A percentile compares a stretch with the other conserved stretches of the same genome.
Conservation (phyloP, 2,797 vertebrate species). For the Paguma larvata region DNA sequence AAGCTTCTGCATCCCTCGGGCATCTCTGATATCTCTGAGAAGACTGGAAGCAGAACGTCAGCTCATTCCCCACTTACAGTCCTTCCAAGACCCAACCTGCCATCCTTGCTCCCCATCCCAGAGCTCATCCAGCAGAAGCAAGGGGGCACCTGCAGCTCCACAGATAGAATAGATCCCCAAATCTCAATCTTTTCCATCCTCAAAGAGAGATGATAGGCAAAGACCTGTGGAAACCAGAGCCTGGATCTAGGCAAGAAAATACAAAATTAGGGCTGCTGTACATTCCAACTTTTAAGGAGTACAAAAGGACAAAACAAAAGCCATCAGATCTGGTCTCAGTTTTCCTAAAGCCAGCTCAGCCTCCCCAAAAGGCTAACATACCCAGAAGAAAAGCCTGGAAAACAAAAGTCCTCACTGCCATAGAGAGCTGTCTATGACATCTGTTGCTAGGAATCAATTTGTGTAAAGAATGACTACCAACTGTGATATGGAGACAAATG, state of each 20-base stretch:
- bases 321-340: background rate
- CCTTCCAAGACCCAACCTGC: constrained; percentile 77
- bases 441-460: background rate
- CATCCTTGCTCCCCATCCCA: constrained; percentile 88
- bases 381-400: background rate
- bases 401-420: background rate
- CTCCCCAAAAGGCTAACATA: background rate
- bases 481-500: background rate
- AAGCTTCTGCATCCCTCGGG: constrained; percentile 90
- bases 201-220: background rate
- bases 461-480: constrained; percentile 14
- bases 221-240: background rate
- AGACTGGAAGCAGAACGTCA: constrained; percentile 66
- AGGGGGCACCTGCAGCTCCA: constrained; percentile 91
- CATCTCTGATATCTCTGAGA: constrained; percentile 78
- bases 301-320: constrained; percentile 94
- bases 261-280: constrained; percentile 88
- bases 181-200: constrained; percentile 85
- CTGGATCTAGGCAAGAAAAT: constrained; percentile 84
- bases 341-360: background rate
- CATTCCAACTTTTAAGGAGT: constrained; percentile 95
- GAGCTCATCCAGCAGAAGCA: constrained; percentile 94
- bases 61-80: constrained; percentile 61
- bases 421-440: background rate
- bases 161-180: constrained; percentile 93